A percentile compares a stretch with the other conserved stretches of the same genome.
Conservation (phyloP, 2,113 vertebrate species). For the Brachyhypopomus gauderio region DNA sequence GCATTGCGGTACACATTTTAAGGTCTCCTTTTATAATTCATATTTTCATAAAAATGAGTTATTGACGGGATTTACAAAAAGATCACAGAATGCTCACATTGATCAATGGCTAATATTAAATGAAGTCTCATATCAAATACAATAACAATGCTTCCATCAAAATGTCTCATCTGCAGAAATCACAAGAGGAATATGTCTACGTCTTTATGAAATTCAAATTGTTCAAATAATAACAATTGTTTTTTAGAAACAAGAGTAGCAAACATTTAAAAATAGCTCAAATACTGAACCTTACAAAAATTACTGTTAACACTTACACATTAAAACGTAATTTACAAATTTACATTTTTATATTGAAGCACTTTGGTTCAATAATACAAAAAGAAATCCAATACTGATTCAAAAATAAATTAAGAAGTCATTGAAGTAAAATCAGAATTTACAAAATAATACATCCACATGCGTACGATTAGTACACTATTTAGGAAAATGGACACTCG, state of each 20-base stretch:
- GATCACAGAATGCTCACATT: conserved; percentile 71
- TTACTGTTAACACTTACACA: conserved; percentile 72
- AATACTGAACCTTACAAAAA: conserved; percentile 70
- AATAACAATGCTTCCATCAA: conserved; percentile 61
- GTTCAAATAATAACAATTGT: conserved; percentile 54
- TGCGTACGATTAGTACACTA: conserved; percentile 62
- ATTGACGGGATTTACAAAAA: conserved; percentile 64
- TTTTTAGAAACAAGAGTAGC: conserved; percentile 79
- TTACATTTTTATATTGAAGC: conserved; percentile 71
- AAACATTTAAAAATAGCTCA: conserved; percentile 67
- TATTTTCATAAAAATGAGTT: conserved; percentile 60
- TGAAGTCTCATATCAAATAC: conserved; percentile 74
- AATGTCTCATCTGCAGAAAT: conserved; percentile 57
- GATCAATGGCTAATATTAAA: conserved; percentile 66
- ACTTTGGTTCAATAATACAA: conserved; percentile 80
- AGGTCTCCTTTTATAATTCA: conserved; percentile 65
- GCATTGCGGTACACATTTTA: conserved; percentile 72
- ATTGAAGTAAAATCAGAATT: conserved; percentile 65
- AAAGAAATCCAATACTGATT: conserved; percentile 56
- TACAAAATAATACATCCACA: conserved; percentile 73
- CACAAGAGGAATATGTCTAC: conserved; percentile 60
- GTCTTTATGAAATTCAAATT: conserved; percentile 64
- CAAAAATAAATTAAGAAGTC: conserved; percentile 78
- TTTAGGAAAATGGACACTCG: conserved; percentile 50
- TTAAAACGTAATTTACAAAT: conserved; percentile 74